A percentile compares a stretch with the other conserved stretches of the same genome.
phyloP scores from a whole-genome alignment of 2,113 vertebrate species.

The Trochalopteron elliotii region DNA sequence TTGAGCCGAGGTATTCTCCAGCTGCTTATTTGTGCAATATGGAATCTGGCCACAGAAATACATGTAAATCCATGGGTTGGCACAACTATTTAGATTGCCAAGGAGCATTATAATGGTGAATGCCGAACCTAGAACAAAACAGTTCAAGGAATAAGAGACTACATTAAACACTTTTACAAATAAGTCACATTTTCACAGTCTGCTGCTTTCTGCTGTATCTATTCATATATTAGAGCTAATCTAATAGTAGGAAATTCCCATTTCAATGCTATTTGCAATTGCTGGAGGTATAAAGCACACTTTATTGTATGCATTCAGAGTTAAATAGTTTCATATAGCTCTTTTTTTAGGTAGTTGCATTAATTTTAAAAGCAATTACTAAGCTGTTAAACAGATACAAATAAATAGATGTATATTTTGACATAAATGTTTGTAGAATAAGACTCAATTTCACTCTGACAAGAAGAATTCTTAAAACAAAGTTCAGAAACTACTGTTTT shows the following conservation, averaged over 20 bases:
- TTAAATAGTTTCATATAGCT: not conserved
- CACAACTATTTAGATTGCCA: conserved; percentile 83
- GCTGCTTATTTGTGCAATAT: conserved; percentile 40
- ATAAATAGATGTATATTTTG: not conserved
- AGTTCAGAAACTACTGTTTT: not conserved
- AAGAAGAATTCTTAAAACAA: not conserved
- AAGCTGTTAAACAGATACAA: not conserved
- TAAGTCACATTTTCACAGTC: not conserved
- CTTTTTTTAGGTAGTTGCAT: not conserved
- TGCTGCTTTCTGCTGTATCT: not conserved
- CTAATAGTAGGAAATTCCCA: not conserved
- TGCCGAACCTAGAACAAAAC: conserved; percentile 66
- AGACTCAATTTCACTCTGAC: not conserved
- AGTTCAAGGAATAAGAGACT: conserved; percentile 1
- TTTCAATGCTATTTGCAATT: not conserved
- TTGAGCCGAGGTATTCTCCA: not conserved
- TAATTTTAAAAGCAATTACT: not conserved
- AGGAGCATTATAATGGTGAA: conserved; percentile 84
- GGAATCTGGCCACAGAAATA: conserved; percentile 78
- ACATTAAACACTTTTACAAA: not conserved
- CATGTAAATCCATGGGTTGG: conserved; percentile 85
- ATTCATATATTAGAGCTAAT: not conserved
- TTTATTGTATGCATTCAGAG: not conserved
- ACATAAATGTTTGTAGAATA: not conserved
- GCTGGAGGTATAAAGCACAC: not conserved